A percentile compares a stretch with the other conserved stretches of the same genome.
Evolutionary conservation across 2,113 vertebrate species (phyloP).

Genomic region (Onychorhynchus coronatus): DNA sequence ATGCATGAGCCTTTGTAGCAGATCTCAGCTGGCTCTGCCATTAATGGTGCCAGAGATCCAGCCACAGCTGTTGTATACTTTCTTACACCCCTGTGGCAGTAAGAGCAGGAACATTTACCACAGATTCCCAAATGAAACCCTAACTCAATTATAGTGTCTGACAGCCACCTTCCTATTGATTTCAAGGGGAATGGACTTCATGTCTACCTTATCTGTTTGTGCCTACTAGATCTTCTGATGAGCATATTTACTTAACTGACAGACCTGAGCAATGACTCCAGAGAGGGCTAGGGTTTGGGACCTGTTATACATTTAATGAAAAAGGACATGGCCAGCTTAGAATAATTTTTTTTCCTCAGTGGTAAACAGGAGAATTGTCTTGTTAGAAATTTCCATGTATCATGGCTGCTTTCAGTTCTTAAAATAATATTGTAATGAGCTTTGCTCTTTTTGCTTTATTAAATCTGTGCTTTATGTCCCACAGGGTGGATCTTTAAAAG

Average conservation of each 20-base stretch:
- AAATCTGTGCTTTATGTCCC: background rate
- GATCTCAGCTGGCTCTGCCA: background rate
- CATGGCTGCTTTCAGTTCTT: background rate
- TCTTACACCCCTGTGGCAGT: background rate
- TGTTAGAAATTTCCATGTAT: background rate
- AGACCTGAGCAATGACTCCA: background rate
- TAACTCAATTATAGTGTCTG: background rate
- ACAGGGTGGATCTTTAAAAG: background rate
- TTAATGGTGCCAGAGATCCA: background rate
- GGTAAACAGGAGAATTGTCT: background rate
- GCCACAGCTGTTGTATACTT: fast-evolving
- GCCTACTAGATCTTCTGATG: background rate
- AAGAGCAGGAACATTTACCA: background rate
- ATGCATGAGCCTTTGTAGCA: background rate
- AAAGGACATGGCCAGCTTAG: background rate
- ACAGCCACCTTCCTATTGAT: background rate
- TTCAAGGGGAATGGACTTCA: background rate
- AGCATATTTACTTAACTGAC: slow-evolving; percentile 17
- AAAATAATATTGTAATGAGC: background rate
- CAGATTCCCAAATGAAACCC: background rate
- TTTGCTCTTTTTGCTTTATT: background rate
- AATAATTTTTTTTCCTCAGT: background rate
- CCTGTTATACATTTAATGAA: background rate
- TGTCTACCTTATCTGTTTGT: background rate
- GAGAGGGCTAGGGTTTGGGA: background rate